Percentiles rank a stretch among this genome's conserved stretches.
Conservation (phyloP, 2,113 vertebrate genomes). For the Grantiella picta region DNA sequence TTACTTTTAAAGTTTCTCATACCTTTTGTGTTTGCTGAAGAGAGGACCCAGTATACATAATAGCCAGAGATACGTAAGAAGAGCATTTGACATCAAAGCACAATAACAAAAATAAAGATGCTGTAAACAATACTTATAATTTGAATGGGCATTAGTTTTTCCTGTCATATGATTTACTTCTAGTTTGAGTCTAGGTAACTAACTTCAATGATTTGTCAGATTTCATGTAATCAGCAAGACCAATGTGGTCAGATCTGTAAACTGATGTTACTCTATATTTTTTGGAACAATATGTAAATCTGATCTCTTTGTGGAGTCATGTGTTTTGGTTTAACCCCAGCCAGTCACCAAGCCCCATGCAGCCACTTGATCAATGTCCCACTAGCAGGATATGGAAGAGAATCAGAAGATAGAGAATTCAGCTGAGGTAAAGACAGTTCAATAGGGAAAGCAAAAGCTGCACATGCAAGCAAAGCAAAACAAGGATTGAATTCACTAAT, state of each 20-base stretch:
- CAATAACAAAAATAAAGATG: neutral
- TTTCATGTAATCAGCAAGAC: neutral
- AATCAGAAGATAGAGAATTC: neutral
- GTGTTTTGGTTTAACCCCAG: neutral
- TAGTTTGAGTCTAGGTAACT: neutral
- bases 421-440: neutral
- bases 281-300: neutral
- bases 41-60: neutral
- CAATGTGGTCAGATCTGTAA: neutral
- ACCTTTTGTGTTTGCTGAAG: neutral
- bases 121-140: neutral
- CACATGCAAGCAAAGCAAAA: neutral
- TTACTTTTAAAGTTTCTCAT: neutral
- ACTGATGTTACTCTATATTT: neutral
- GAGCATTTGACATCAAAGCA: neutral
- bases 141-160: neutral
- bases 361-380: rapidly evolving
- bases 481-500: neutral
- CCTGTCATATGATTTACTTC: neutral
- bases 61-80: neutral
- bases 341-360: neutral
- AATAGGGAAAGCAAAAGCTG: neutral
- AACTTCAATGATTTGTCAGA: neutral
- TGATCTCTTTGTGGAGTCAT: neutral
- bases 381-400: neutral